Evolutionary conservation across 2,888 invertebrate genomes (phyloP).

Genomic region (Oligia latruncula): DNA sequence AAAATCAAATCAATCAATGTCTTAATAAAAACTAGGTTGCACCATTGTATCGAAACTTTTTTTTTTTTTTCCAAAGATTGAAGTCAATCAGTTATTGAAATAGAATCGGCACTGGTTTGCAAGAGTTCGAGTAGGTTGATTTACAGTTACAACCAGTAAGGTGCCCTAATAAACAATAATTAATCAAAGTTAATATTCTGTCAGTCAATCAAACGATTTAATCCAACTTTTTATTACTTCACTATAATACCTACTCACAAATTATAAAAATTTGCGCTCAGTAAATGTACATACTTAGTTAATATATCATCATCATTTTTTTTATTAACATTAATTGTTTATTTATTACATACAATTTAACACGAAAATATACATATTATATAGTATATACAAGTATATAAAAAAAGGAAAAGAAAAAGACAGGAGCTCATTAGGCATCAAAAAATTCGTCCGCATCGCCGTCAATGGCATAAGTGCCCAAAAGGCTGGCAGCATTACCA

Average conservation of each 20-base stretch:
- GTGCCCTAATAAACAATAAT: slow-evolving; percentile 36
- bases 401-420: too few relatives aligned
- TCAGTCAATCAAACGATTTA: slow-evolving; percentile 31
- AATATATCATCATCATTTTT: too few relatives aligned
- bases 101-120: slow-evolving; percentile 57
- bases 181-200: slow-evolving; percentile 14
- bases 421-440: too few relatives aligned
- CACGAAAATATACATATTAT: too few relatives aligned
- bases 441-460: too few relatives aligned
- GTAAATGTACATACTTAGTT: not conserved
- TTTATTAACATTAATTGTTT: too few relatives aligned
- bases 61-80: slow-evolving; percentile 34
- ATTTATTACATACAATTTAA: too few relatives aligned
- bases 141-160: slow-evolving; percentile 53
- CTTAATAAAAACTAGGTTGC: slow-evolving; percentile 53
- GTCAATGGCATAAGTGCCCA: too few relatives aligned
- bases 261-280: not conserved
- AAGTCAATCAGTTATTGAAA: slow-evolving; percentile 63
- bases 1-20: slow-evolving; percentile 59
- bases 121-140: slow-evolving; percentile 47
- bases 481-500: too few relatives aligned
- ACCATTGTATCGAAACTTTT: slow-evolving; percentile 55
- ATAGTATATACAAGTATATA: too few relatives aligned
- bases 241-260: not conserved
- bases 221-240: slow-evolving; percentile 14